Evolutionary conservation across 2,888 invertebrate genomes (phyloP).

Genomic region (Miltochrista miniata): DNA sequence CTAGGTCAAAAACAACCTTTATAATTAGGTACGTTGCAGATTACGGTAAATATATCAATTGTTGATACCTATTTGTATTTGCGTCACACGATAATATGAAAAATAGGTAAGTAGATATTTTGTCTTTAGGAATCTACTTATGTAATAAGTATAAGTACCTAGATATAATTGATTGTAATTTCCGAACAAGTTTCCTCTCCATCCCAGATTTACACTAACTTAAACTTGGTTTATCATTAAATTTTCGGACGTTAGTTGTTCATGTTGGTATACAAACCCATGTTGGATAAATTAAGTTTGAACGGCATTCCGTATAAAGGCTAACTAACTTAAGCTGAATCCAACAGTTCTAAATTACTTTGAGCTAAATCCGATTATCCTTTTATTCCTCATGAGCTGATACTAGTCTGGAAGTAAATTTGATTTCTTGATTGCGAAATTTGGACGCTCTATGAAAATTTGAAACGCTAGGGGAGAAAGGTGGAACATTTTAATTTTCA

Average conservation of each 20-base stretch:
- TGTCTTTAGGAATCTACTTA: no score
- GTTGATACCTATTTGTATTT: no score
- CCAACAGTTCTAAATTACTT: conserved; percentile 31
- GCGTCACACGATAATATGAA: no score
- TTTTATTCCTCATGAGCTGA: conserved; percentile 27
- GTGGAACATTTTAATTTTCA: conserved; percentile 1
- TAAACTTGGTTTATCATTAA: no score
- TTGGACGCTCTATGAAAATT: conserved; percentile 21
- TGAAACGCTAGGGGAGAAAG: conserved; percentile 2
- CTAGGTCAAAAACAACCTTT: no score
- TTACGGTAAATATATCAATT: no score
- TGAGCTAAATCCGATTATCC: conserved; percentile 41
- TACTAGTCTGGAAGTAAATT: conserved; percentile 41
- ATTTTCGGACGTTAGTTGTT: background rate
- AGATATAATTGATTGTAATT: no score
- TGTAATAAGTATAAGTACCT: no score
- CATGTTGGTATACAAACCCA: background rate
- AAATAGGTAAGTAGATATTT: no score
- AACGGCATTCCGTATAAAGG: background rate
- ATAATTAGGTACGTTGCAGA: no score
- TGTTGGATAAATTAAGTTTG: conserved; percentile 1
- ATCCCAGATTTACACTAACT: no score
- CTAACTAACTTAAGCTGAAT: conserved; percentile 11
- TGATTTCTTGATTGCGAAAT: conserved; percentile 62
- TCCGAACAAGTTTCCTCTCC: no score